phyloP scores from a whole-genome alignment of 2,113 vertebrate species.

The Halcyon malimbica region DNA sequence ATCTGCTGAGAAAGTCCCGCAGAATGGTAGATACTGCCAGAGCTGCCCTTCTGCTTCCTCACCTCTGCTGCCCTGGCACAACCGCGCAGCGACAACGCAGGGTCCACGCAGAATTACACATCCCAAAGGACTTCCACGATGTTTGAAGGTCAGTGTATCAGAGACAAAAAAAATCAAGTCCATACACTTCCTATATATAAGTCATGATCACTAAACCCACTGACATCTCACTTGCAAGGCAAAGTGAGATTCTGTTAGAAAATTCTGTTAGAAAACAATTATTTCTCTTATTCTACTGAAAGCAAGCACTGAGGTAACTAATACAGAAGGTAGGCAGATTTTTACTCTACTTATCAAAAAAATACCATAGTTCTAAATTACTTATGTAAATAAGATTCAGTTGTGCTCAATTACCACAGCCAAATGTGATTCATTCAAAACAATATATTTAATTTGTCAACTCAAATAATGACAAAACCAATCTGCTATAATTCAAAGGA shows the following conservation, averaged over 20 bases:
- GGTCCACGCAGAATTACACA: not conserved
- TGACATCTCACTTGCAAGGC: slow-evolving; percentile 5
- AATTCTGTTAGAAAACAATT: not conserved
- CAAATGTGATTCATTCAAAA: slow-evolving; percentile 24
- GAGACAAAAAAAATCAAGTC: not conserved
- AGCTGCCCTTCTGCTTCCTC: not conserved
- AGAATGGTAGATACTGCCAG: not conserved
- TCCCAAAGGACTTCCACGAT: not conserved
- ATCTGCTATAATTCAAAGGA: not conserved
- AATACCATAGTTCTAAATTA: not conserved
- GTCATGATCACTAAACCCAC: not conserved
- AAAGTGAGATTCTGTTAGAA: not conserved
- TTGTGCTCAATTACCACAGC: not conserved
- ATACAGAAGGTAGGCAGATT: not conserved
- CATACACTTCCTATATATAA: not conserved
- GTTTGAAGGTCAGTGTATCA: not conserved
- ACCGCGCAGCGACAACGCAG: not conserved
- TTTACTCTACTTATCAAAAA: slow-evolving; percentile 22
- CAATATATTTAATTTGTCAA: slow-evolving; percentile 5
- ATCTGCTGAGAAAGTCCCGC: not conserved
- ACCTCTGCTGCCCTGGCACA: not conserved
- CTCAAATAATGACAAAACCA: not conserved
- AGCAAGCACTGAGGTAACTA: slow-evolving; percentile 21
- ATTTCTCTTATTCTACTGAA: not conserved
- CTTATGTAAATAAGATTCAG: slow-evolving; percentile 23